Evolutionary conservation across 2,888 invertebrate species (phyloP).

Genomic region (Antheraea yamamai): DNA sequence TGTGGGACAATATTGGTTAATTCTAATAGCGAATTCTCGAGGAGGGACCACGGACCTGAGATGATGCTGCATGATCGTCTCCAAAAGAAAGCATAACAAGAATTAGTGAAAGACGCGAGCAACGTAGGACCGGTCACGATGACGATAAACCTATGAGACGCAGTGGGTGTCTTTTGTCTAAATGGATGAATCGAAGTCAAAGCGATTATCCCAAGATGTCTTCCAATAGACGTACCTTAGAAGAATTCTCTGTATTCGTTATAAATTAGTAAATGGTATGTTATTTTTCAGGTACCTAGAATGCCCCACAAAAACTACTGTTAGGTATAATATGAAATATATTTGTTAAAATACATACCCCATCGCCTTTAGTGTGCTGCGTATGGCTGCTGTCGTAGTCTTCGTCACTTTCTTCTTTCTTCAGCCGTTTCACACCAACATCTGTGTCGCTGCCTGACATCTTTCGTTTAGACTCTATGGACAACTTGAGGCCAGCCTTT

Average conservation of each 20-base stretch:
- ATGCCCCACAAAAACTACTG: not conserved
- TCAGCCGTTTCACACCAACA: slow-evolving; percentile 72
- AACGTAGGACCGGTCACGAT: no score
- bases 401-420: slow-evolving; percentile 84
- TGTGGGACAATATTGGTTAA: not conserved
- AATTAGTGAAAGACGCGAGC: no score
- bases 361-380: slow-evolving; percentile 78
- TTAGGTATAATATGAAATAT: not conserved
- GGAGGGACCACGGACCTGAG: no score
- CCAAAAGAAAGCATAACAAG: no score
- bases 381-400: slow-evolving; percentile 83
- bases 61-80: no score
- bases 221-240: not conserved
- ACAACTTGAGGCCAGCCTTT: slow-evolving; percentile 94
- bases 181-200: no score
- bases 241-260: not conserved
- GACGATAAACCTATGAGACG: no score
- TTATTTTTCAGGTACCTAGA: not conserved
- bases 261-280: not conserved
- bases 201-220: no score
- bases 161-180: no score
- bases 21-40: not conserved
- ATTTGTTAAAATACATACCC: slow-evolving; percentile 58
- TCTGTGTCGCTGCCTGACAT: slow-evolving; percentile 85
- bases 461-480: slow-evolving; percentile 94